Conservation (phyloP, 2,888 invertebrate genomes). For the Acanthopleura granulata region DNA sequence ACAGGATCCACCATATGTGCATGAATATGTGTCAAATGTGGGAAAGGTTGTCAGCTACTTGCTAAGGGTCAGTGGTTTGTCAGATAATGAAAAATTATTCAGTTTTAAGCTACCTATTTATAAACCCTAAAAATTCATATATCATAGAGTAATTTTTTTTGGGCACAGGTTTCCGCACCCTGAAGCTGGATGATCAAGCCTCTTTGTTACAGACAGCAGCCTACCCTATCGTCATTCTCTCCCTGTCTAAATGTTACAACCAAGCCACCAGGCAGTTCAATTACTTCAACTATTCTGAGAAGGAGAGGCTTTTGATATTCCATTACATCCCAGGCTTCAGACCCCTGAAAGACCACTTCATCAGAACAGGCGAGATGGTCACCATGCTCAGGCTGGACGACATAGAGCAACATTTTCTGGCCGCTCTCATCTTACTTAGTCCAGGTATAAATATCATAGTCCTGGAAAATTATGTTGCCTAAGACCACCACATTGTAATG, state of each 20-base stretch:
- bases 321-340: conserved; percentile 50
- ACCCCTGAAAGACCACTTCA: conserved; percentile 51
- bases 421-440: conserved; percentile 54
- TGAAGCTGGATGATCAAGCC: conserved; percentile 58
- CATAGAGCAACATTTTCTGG: conserved; percentile 56
- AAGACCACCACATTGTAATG: background rate
- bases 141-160: too few relatives aligned
- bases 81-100: too few relatives aligned
- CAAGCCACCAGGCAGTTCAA: conserved; percentile 46
- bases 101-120: too few relatives aligned
- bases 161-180: conserved; percentile 54
- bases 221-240: conserved; percentile 59
- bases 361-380: conserved; percentile 51
- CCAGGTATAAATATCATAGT: too few relatives aligned
- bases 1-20: too few relatives aligned
- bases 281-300: conserved; percentile 54
- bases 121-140: too few relatives aligned
- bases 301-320: conserved; percentile 44
- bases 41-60: too few relatives aligned
- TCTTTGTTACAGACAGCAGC: conserved; percentile 54
- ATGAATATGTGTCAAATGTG: too few relatives aligned
- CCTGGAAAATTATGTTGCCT: too few relatives aligned
- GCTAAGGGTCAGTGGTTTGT: too few relatives aligned
- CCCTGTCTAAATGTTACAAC: conserved; percentile 52
- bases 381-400: conserved; percentile 47